Percentiles rank a stretch among this genome's conserved stretches.
Evolutionary conservation across 2,888 invertebrate genomes (phyloP).

Genomic region (Clostera curtula): DNA sequence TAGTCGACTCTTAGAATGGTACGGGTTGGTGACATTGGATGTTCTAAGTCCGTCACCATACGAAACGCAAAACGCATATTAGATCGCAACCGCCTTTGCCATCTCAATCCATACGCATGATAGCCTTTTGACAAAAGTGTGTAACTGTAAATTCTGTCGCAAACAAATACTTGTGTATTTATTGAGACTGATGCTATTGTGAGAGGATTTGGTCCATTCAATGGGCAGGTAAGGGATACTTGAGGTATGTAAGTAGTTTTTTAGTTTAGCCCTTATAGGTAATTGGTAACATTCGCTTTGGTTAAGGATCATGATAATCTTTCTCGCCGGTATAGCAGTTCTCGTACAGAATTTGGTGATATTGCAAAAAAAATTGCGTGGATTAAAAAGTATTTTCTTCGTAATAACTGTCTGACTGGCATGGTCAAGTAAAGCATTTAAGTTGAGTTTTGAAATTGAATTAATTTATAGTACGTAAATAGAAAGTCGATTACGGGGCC

Average conservation of each 20-base stretch:
- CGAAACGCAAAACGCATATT: conserved; percentile 22
- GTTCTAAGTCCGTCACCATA: no score
- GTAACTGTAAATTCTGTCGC: conserved; percentile 64
- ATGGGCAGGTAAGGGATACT: conserved; percentile 55
- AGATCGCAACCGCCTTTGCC: conserved; percentile 35
- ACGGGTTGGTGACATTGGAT: no score
- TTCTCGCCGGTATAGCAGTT: conserved; percentile 32
- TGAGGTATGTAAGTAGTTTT: conserved; percentile 34
- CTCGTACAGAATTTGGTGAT: conserved; percentile 21
- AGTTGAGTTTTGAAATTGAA: no score
- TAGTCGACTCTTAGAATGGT: no score
- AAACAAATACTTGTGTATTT: conserved; percentile 50
- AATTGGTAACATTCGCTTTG: conserved; percentile 42
- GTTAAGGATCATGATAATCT: conserved; percentile 41
- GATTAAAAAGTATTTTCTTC: background rate
- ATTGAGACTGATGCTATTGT: conserved; percentile 55
- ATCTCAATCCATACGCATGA: conserved; percentile 38
- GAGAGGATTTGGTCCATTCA: conserved; percentile 50
- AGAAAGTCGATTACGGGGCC: no score
- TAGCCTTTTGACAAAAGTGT: conserved; percentile 29
- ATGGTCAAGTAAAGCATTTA: no score
- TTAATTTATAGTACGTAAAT: no score
- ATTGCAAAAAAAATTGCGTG: conserved; percentile 9
- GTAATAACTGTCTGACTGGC: no score
- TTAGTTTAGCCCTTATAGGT: conserved; percentile 33